Base-by-base conservation (phyloP, 2,113 vertebrate genomes). In the Apodemus speciosus region DNA sequence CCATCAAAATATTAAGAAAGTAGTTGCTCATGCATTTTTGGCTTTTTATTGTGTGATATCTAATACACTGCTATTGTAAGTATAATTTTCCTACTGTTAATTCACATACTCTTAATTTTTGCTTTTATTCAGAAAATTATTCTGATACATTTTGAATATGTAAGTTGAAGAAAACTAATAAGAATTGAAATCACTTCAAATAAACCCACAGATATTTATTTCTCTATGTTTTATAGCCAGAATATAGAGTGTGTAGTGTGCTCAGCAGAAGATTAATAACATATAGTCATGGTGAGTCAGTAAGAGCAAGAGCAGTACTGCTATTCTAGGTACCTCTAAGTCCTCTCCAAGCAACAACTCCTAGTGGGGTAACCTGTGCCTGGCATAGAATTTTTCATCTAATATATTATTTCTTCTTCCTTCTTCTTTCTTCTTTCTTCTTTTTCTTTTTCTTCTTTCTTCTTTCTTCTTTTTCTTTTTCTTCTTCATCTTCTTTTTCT, bases 101-200 rank as follows among this genome's bases (percentile, higher is more conserved):
- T 95, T 92, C 27, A 72, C 58, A 43, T 96, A 32, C 73, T 83
- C 43, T 43, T 49, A 35, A 20, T 21, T 20, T 51, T 53, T 18
- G 16, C 8, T 20, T 76, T 53, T 97, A 75, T 92, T 95, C 95
- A 93, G 75, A 64, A 86, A 96, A 89, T 93, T 97, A 96, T 96
- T 97, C 94, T 86, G 95, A 90, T 96, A 77, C 96, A 96, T 16
- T 97, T 8, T 97, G 92, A 95, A 87, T 87, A 91, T 85, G 7
- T 64, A 90, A 95, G 77, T 93, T 95, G 58, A 72, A 96, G 43
- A 20, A 92, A 53, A 2, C 75, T 90, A 53, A 66, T 93, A 85
- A 86, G 92, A 83, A 91, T 95, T 53, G 60, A 40, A 38, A 58
- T 87, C 85, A 56, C 40, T 73, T 77, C 30, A 77, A 51, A 3